These are phyloP conservation scores for Agrochola lychnidis DNA, from an alignment of 2,888 invertebrate species.

Conservation along the genomic window DNA sequence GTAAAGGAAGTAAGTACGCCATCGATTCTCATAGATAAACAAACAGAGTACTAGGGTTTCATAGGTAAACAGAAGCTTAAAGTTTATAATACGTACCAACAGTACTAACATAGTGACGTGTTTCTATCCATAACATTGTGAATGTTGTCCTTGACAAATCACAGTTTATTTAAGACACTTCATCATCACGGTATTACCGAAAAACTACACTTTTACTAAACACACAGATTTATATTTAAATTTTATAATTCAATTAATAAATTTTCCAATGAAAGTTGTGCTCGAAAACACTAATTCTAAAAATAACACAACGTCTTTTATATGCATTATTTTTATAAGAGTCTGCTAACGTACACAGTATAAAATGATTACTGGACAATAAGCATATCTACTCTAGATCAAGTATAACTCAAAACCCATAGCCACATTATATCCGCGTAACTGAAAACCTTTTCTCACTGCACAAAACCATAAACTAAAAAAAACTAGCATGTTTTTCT, in stretches of 20 bases:
- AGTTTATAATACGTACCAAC: conserved; percentile 47
- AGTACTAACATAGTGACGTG: conserved; percentile 41
- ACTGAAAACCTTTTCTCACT: background rate
- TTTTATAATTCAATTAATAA: background rate
- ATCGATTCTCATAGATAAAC: conserved; percentile 31
- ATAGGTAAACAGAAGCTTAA: conserved; percentile 34
- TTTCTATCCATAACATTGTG: conserved; percentile 44
- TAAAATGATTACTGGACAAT: background rate
- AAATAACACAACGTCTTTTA: background rate
- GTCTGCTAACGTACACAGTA: too few species aligned
- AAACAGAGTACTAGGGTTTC: conserved; percentile 30
- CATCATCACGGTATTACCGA: background rate
- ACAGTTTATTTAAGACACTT: conserved; percentile 8
- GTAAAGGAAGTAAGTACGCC: conserved; percentile 13
- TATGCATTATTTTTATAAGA: background rate
- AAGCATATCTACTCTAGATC: background rate
- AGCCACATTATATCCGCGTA: background rate
- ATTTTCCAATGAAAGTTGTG: background rate
- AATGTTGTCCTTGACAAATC: conserved; percentile 11
- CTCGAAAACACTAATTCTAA: too few species aligned
- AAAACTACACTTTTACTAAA: background rate
- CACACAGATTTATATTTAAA: background rate
- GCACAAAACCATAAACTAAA: background rate
- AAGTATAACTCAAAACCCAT: background rate
- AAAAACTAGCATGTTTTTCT: background rate